Conservation (phyloP, 2,797 vertebrate genomes). For the Protonibea diacanthus region DNA sequence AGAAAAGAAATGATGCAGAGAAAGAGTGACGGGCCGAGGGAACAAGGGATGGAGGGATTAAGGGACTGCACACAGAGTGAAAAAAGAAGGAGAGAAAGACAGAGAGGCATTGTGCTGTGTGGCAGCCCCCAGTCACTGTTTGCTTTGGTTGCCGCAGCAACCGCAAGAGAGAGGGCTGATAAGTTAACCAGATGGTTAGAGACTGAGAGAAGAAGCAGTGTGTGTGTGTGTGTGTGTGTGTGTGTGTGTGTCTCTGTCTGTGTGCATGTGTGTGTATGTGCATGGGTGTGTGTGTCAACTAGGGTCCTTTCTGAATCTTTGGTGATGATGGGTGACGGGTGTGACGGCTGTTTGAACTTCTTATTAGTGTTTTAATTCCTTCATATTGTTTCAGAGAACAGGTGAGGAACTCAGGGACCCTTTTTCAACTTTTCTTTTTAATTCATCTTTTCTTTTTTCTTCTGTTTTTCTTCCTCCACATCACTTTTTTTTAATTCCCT, state of each 20-base stretch:
- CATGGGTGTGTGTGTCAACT: conserved; percentile 24
- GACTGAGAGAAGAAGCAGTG: conserved; percentile 50
- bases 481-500: conserved; percentile 38
- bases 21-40: conserved; percentile 61
- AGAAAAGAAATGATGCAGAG: conserved; percentile 69
- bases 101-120: conserved; percentile 79
- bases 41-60: conserved; percentile 65
- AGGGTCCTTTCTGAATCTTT: conserved; percentile 25
- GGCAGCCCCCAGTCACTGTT: conserved; percentile 72
- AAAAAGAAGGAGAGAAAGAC: conserved; percentile 67
- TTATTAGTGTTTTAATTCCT: conserved; percentile 57
- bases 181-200: conserved; percentile 83
- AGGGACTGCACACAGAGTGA: conserved; percentile 52
- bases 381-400: conserved; percentile 29
- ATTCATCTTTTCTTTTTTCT: conserved; percentile 7
- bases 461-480: conserved; percentile 5
- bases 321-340: conserved; percentile 49
- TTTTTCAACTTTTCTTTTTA: conserved; percentile 15
- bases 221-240: conserved; percentile 33
- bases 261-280: conserved; percentile 17
- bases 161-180: conserved; percentile 69
- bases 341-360: conserved; percentile 51
- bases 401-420: conserved; percentile 34
- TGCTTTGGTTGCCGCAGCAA: conserved; percentile 73
- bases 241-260: conserved; percentile 32